Conservation (phyloP, 2,113 vertebrate genomes). For the Setophaga petechia region DNA sequence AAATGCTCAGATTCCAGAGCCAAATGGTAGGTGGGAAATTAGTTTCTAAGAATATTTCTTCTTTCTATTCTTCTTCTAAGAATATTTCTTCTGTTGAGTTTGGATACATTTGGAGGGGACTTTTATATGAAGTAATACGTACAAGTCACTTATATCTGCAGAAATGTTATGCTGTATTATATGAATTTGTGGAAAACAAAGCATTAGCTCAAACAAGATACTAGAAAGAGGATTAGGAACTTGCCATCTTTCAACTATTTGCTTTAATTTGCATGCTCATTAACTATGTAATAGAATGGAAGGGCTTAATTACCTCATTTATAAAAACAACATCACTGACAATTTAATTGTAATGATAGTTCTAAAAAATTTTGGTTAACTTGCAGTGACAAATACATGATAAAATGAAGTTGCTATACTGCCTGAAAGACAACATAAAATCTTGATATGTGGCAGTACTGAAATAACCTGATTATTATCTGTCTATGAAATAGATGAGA, state of each 20-base stretch:
- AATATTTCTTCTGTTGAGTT: neutral
- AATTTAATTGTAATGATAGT: neutral
- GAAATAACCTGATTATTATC: neutral
- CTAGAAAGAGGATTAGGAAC: neutral
- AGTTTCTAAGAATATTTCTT: neutral
- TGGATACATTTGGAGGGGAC: neutral
- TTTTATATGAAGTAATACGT: neutral
- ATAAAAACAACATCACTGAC: neutral
- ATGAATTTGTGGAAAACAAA: neutral
- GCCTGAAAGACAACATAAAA: neutral
- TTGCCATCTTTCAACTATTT: neutral
- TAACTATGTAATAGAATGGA: neutral
- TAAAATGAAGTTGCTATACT: neutral
- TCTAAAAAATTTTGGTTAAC: neutral
- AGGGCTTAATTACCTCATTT: neutral
- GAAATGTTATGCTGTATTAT: neutral
- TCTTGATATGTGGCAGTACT: neutral
- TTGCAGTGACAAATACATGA: neutral
- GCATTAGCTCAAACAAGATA: neutral
- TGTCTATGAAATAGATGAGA: neutral
- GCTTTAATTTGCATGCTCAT: neutral
- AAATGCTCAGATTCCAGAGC: neutral
- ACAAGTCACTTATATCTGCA: neutral
- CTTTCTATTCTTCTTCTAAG: neutral
- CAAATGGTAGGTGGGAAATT: neutral